Evolutionary conservation across 2,113 vertebrate genomes (phyloP).

Genomic region (Tetraodon nigroviridis): DNA sequence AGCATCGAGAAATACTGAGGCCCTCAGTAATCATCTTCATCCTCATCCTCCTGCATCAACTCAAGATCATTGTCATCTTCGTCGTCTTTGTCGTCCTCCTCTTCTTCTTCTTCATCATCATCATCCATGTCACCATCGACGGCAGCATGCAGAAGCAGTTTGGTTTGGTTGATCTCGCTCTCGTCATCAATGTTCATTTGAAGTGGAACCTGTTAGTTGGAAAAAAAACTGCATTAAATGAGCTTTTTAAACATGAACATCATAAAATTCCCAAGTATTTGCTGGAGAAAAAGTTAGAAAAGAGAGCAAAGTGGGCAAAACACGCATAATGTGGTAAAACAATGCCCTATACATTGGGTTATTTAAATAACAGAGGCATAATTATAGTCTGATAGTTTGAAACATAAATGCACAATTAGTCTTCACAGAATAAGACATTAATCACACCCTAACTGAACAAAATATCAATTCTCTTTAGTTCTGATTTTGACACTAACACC

Average conservation of each 20-base stretch:
- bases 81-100: slow-evolving; percentile 41
- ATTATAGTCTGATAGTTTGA: too few relatives aligned
- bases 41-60: slow-evolving; percentile 62
- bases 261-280: not conserved
- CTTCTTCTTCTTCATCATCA: slow-evolving; percentile 72
- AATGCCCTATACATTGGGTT: too few relatives aligned
- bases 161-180: slow-evolving; percentile 75
- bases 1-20: slow-evolving; percentile 26
- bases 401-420: too few relatives aligned
- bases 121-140: slow-evolving; percentile 74
- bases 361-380: too few relatives aligned
- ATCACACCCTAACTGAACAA: too few relatives aligned
- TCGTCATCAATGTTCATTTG: slow-evolving; percentile 73
- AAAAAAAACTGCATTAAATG: not conserved
- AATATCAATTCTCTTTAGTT: not conserved
- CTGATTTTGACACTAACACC: not conserved
- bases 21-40: slow-evolving; percentile 68
- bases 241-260: not conserved
- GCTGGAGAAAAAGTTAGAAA: not conserved
- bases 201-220: slow-evolving; percentile 44
- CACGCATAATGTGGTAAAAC: too few relatives aligned
- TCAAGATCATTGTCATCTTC: slow-evolving; percentile 54
- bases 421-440: too few relatives aligned
- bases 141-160: slow-evolving; percentile 69
- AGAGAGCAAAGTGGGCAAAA: too few relatives aligned